A percentile compares a stretch with the other conserved stretches of the same genome.
These are phyloP conservation scores for Maniola hyperantus DNA, from an alignment of 2,888 invertebrate genomes.

Conservation along the genomic window DNA sequence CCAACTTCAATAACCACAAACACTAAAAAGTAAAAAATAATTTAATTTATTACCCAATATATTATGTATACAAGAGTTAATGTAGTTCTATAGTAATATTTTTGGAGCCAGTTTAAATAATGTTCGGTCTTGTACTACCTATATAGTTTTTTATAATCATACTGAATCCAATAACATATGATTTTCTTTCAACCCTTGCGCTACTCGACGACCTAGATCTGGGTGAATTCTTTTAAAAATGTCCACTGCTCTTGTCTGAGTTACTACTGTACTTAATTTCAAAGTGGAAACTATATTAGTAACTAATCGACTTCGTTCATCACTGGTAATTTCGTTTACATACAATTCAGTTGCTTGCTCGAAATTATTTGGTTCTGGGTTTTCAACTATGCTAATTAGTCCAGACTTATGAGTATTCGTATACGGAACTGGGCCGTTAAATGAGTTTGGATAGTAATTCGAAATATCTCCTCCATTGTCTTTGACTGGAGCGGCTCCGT, in stretches of 20 bases:
- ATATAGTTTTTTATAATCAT: not conserved
- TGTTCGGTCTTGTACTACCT: too few species aligned
- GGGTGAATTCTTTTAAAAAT: conserved; percentile 90
- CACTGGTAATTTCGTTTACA: conserved; percentile 86
- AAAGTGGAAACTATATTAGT: conserved; percentile 90
- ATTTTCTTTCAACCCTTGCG: conserved; percentile 46
- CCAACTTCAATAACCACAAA: too few species aligned
- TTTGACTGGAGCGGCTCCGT: conserved; percentile 89
- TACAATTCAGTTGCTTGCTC: conserved; percentile 89
- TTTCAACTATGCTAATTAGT: conserved; percentile 84
- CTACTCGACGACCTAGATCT: conserved; percentile 85
- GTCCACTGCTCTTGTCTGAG: conserved; percentile 84
- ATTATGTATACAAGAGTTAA: too few species aligned
- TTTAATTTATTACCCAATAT: too few species aligned
- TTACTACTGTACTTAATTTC: conserved; percentile 85
- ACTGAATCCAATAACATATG: conserved; percentile 40
- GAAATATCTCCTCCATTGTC: conserved; percentile 94
- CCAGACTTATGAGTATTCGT: conserved; percentile 93
- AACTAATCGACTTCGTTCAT: conserved; percentile 87
- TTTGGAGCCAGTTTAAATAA: too few species aligned
- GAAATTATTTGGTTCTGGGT: conserved; percentile 32
- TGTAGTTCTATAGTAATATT: too few species aligned
- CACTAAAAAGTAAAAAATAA: too few species aligned
- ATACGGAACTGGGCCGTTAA: conserved; percentile 95
- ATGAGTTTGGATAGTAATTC: conserved; percentile 98